Base-by-base conservation (phyloP, 2,797 vertebrate species). In the Odontamblyopus lacepedii region DNA sequence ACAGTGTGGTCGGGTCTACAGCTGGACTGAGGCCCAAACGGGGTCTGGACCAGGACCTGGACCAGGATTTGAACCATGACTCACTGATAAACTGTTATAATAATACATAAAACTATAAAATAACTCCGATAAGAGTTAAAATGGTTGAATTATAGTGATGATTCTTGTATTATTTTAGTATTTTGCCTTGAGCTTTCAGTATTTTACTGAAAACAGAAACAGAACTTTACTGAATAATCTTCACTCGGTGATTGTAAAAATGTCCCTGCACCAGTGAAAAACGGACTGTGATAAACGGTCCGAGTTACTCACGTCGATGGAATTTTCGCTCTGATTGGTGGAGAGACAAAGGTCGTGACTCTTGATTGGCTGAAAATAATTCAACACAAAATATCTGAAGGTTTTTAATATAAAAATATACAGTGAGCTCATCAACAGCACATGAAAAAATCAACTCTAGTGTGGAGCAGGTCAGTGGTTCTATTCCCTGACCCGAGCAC, bases 391-490 rank as follows among this genome's bases (percentile, higher is more conserved):
- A 53, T 7, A 19, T 53, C 19, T n/a, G 6, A 19, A n/a, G 18
- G 51, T 59, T 59, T 59, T 59, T 59, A 29, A 27, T 59, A 59
- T 59, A 27, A 59, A 59, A 59, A 59, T 59, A 59, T 59, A 59
- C 56, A 59, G 11, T 12, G 26, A 13, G 1, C 29, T 55, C 51
- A 57, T 57, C 1, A 59, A 29, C 26, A 59, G 1, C 6, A 29
- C 27, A 29, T 3, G 19, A 13, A 27, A 2, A 15, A 5, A 12
- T 27, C 9, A 13, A 27, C 27, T 59, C 2, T 7, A 57, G 56
- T 59, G 23, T 27, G 56, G 8, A 27, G 55, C 27, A 27, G 26
- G 56, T 27, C 4, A 27, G 56, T 26, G 56, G 56, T 59, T 59
- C 56, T 29, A 27, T 5, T 59, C 56, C 56, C 56, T 27, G 56